Base-by-base conservation (phyloP, 1,140 invertebrate species). In the Anastatus disparis region DNA sequence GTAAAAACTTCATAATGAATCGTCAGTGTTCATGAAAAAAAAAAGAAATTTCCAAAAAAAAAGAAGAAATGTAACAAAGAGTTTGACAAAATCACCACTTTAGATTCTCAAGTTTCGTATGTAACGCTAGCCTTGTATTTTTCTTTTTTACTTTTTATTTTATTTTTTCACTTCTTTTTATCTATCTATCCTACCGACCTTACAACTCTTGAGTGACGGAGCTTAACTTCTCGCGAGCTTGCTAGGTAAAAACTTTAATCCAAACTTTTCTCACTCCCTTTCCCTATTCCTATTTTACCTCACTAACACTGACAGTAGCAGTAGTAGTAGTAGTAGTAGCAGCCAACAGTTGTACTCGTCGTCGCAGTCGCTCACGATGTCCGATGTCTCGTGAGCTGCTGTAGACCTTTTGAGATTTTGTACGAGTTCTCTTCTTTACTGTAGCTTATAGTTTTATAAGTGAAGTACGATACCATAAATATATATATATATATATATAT, bases 161-260 rank as follows among this genome's bases (percentile, higher is more conserved):
- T 26, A 15, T 35, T 10, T 24, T 4, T 10, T 1, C 24, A 26
- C 40, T 50, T 38, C 15, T 7, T 3, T 24, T 56, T 3, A 27
- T n/a, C 27, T n/a, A 46, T 40, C 29, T 59, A 26, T 63, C 42
- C 48, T 20, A n/a, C 20, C 26, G 7, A 24, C 4, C 35, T 20
- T 26, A 53, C 50, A 10, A 12, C 35, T 62, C 59, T 27, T 50
- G 22, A 77, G 64, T 73, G 75, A 77, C 75, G 73, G 73, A 74
- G 73, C 78, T 79, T 79, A 79, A 82, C 79, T 82, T 81, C 75
- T 79, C 74, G 72, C 73, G 73, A 73, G 73, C 73, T n/a, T n/a
- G n/a, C 48, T 3, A 46, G 31, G 13, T 50, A 74, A 73, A 75
- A 80, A 82, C 77, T 81, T 82, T 76, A 75, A 81, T 78, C 72